Evolutionary conservation across 2,113 vertebrate species (phyloP).

Genomic region (Rhodinocichla rosea): DNA sequence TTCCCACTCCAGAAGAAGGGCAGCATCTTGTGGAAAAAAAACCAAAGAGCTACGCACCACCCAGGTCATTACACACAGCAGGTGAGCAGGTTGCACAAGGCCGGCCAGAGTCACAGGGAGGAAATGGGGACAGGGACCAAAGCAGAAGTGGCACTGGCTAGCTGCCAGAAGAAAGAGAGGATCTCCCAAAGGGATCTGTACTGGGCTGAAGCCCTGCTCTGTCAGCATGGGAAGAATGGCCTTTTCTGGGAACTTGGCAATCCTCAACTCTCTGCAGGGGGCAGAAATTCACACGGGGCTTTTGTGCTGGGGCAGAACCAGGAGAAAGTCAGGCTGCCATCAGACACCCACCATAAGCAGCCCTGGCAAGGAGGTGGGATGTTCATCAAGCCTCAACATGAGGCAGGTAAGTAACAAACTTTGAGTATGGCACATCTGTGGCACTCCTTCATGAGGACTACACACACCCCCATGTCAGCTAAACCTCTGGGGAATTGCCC

Average conservation of each 20-base stretch:
- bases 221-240: not conserved
- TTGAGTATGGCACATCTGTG: rapidly evolving
- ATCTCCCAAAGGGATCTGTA: not conserved
- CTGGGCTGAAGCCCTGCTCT: not conserved
- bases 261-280: not conserved
- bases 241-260: not conserved
- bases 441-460: not conserved
- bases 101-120: not conserved
- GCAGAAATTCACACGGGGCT: not conserved
- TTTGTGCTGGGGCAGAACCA: conserved; percentile 48
- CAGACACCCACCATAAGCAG: conserved; percentile 24
- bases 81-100: conserved; percentile 6
- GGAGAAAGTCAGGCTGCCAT: conserved; percentile 58
- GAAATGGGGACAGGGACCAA: not conserved
- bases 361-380: conserved; percentile 35
- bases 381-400: conserved; percentile 69
- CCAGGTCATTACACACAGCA: conserved; percentile 53
- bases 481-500: not conserved
- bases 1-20: conserved; percentile 69
- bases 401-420: conserved; percentile 70
- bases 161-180: not conserved
- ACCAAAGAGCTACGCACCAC: conserved; percentile 53
- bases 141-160: not conserved
- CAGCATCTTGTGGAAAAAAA: conserved; percentile 64
- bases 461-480: rapidly evolving